Conservation (phyloP, 2,113 vertebrate genomes). For the Halcyon malimbica region DNA sequence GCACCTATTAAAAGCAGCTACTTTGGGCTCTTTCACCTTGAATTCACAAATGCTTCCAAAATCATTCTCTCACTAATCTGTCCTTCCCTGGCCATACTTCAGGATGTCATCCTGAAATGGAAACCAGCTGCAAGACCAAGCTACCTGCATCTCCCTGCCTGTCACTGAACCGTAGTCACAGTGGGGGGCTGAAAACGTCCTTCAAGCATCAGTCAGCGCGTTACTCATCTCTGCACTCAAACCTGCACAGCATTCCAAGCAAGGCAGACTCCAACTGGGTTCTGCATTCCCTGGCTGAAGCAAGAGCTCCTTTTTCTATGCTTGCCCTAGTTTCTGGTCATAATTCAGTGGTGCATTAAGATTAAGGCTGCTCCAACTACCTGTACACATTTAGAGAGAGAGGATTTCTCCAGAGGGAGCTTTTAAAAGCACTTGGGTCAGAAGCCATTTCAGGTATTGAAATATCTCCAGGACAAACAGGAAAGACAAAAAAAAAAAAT, state of each 20-base stretch:
- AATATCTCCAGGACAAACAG: not conserved
- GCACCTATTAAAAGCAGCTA: not conserved
- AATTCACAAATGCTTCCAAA: not conserved
- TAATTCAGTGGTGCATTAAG: not conserved
- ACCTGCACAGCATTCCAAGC: slow-evolving; percentile 3
- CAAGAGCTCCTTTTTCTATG: not conserved
- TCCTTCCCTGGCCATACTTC: not conserved
- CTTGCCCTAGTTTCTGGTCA: slow-evolving; percentile 3
- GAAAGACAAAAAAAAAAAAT: not conserved
- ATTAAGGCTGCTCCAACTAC: slow-evolving; percentile 3
- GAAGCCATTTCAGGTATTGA: not conserved
- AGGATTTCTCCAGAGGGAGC: not conserved
- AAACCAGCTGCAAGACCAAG: not conserved
- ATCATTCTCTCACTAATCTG: not conserved
- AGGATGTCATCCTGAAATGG: not conserved
- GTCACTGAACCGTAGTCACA: not conserved
- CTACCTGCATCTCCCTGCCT: not conserved
- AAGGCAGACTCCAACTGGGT: not conserved
- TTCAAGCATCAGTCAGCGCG: not conserved
- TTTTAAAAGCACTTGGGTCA: not conserved
- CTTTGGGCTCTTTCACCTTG: not conserved
- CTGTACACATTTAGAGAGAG: not conserved
- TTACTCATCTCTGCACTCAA: not conserved
- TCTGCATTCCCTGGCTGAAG: not conserved
- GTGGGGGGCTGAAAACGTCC: not conserved